Evolutionary conservation across 2,113 vertebrate genomes (phyloP).

Genomic region (Procavia capensis): DNA sequence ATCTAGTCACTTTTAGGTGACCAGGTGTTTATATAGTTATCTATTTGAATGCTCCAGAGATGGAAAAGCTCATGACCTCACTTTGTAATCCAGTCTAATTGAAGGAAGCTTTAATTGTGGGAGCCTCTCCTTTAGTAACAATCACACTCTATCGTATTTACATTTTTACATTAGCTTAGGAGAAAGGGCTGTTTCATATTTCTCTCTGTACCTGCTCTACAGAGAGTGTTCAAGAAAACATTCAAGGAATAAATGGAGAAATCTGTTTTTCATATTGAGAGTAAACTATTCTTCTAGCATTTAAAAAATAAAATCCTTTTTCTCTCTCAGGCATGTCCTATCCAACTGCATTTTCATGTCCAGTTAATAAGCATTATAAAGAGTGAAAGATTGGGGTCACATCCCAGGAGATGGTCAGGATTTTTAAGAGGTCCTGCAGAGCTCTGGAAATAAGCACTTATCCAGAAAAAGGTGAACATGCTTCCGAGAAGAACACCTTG

Average conservation of each 20-base stretch:
- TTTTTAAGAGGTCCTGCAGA: background rate
- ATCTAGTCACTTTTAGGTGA: background rate
- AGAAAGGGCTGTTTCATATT: background rate
- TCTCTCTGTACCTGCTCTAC: background rate
- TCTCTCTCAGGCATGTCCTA: background rate
- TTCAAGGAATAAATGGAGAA: slow-evolving; percentile 7
- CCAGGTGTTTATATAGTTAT: background rate
- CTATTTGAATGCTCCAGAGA: background rate
- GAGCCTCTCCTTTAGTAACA: background rate
- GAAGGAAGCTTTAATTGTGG: background rate
- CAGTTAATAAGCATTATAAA: slow-evolving; percentile 34
- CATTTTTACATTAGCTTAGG: background rate
- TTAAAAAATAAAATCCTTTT: background rate
- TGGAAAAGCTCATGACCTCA: background rate
- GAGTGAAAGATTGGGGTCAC: slow-evolving; percentile 45
- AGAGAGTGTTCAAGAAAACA: background rate
- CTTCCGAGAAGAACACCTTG: background rate
- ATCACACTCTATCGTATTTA: background rate
- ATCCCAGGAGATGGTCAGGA: background rate
- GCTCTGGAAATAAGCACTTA: background rate
- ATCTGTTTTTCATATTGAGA: background rate
- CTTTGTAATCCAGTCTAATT: background rate
- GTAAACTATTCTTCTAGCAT: slow-evolving; percentile 29
- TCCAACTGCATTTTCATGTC: background rate
- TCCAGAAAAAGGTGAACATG: background rate